Evolutionary conservation across 2,888 invertebrate genomes (phyloP).

Genomic region (Limnephilus auricula): DNA sequence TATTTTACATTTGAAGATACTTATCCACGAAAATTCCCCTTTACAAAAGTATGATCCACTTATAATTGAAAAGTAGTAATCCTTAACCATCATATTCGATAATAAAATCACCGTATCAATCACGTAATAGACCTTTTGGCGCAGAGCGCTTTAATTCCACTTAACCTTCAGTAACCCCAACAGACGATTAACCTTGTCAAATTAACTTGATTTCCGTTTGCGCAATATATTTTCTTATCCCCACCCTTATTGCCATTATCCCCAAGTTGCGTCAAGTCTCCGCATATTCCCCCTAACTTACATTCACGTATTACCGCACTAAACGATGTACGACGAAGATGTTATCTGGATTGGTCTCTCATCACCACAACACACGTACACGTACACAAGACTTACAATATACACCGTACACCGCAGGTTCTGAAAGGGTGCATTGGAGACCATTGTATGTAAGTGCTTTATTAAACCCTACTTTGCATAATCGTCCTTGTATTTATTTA

Average conservation of each 20-base stretch:
- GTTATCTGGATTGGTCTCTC: constrained; percentile 25
- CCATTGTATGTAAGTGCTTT: background rate
- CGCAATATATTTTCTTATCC: background rate
- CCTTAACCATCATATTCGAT: background rate
- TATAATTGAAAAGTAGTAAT: background rate
- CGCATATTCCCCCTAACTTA: background rate
- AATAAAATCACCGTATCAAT: no score
- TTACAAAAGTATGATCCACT: background rate
- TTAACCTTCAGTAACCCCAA: background rate
- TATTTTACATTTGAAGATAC: no score
- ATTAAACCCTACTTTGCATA: constrained; percentile 30
- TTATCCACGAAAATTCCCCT: background rate
- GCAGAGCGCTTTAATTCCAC: background rate
- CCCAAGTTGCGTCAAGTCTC: constrained; percentile 17
- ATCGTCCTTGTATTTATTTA: constrained; percentile 9
- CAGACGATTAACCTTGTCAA: background rate
- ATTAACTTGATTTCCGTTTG: background rate
- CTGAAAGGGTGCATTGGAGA: background rate
- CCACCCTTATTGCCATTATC: constrained; percentile 4
- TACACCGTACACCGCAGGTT: background rate
- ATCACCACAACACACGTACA: constrained; percentile 7
- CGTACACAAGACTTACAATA: background rate
- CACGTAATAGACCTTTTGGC: background rate
- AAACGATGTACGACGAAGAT: constrained; percentile 26
- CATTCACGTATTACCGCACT: constrained; percentile 12